Evolutionary conservation across 2,113 vertebrate genomes (phyloP), one percentile per base, ranked within the genome.

Genomic region (Orientallactaga bullata): DNA sequence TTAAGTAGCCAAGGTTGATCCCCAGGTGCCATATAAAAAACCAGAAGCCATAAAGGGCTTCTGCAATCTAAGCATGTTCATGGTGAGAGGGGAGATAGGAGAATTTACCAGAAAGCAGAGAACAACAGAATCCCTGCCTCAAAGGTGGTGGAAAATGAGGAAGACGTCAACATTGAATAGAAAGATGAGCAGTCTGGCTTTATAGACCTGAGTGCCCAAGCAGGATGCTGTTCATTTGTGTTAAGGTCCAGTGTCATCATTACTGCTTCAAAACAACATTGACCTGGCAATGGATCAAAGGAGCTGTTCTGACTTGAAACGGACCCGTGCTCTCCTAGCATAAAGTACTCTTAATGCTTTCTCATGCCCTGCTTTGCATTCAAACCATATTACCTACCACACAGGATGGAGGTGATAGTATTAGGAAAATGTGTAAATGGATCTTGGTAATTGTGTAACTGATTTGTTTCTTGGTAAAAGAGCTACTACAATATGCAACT

Each of bases 371-470:
- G 42, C 5, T 47, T 47, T 90, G 60, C 51, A 55, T 85, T 61
- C 35, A 83, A 87, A 28, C 60, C 61, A 24, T 61, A 77, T 77
- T 68, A 26, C 1, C 76, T n/a, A 58, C 42, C 79, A 61, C 23
- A 12, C 35, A 91, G 61, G 20, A 66, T 72, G 9, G 63, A 84
- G 47, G 61, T 71, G 23, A 92, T 42, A 55, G 18, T 42, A 47
- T 69, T 74, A 85, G n/a, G 81, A 84, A 89, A 80, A 61, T 74
- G 28, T 88, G 30, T 85, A 69, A 83, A 24, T 91, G n/a, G 35
- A 47, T 69, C 37, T 55, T 39, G 28, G 68, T 63, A 39, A 73
- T 51, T 20, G 18, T 4, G 11, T 79, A 26, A 94, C n/a, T 51
- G 85, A 63, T 39, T 37, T 42, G 13, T 78, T 66, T 12, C 26